Conservation (phyloP, 2,113 vertebrate species). For the Numida meleagris region DNA sequence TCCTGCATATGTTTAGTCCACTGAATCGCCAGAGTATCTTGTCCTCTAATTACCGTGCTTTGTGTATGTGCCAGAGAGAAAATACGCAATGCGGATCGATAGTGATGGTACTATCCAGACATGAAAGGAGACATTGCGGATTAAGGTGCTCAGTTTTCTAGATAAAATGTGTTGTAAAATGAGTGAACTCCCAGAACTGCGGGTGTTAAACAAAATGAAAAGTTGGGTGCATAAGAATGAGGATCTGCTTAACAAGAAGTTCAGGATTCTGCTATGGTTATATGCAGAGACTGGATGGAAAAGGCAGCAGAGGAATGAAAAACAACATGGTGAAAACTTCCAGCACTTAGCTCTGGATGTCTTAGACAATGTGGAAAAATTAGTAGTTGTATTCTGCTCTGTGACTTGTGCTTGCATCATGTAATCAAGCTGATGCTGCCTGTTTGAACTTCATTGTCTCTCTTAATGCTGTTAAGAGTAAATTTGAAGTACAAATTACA, state of each 20-base stretch:
- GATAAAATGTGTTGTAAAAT: background rate
- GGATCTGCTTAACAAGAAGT: background rate
- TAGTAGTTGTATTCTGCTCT: background rate
- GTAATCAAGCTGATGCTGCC: background rate
- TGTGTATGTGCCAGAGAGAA: background rate
- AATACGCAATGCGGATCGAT: fast-evolving
- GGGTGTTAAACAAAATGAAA: background rate
- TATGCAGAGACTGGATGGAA: background rate
- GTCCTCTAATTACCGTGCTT: background rate
- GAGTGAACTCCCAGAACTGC: background rate
- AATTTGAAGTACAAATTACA: background rate
- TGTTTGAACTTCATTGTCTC: background rate
- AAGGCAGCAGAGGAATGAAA: background rate
- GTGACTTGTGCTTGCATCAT: fast-evolving
- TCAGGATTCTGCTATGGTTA: background rate
- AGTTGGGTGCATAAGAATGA: background rate
- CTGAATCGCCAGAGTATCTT: background rate
- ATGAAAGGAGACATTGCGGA: background rate
- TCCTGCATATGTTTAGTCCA: background rate
- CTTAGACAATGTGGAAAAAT: background rate
- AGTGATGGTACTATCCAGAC: background rate
- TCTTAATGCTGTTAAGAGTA: background rate
- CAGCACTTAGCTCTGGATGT: background rate
- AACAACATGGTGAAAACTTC: background rate
- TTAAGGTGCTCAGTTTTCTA: background rate